phyloP scores from a whole-genome alignment of 2,113 vertebrate species.

The Amblyopsis rosae region DNA sequence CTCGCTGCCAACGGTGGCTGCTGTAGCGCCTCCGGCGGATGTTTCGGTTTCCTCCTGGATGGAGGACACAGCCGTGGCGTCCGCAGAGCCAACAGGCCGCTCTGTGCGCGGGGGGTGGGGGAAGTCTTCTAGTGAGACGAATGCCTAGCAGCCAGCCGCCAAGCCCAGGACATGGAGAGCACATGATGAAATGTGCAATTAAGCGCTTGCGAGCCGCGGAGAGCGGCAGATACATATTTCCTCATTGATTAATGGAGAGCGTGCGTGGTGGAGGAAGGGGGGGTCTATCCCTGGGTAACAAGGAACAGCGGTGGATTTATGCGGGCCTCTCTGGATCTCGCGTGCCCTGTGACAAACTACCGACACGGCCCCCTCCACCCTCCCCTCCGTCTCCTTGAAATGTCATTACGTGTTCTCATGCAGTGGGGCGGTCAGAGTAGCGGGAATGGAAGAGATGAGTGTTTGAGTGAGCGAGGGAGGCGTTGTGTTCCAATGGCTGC shows the following conservation, averaged over 20 bases:
- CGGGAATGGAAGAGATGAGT: slow-evolving; percentile 55
- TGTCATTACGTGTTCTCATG: slow-evolving; percentile 70
- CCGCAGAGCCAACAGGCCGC: not conserved
- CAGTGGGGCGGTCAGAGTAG: slow-evolving; percentile 43
- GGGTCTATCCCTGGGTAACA: slow-evolving; percentile 61
- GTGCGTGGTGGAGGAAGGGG: slow-evolving; percentile 57
- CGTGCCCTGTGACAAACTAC: slow-evolving; percentile 64
- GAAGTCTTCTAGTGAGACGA: slow-evolving; percentile 43
- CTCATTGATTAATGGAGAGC: slow-evolving; percentile 71
- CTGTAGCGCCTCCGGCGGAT: no score
- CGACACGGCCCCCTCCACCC: slow-evolving; percentile 12
- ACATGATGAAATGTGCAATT: slow-evolving; percentile 77
- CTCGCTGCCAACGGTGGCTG: not conserved
- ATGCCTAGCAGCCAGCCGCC: slow-evolving; percentile 67
- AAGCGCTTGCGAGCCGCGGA: slow-evolving; percentile 60
- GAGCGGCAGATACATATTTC: slow-evolving; percentile 66
- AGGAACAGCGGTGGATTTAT: slow-evolving; percentile 74
- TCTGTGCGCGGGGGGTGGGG: no score
- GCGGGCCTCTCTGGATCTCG: slow-evolving; percentile 35
- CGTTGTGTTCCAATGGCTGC: slow-evolving; percentile 50
- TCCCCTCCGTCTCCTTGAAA: slow-evolving; percentile 72
- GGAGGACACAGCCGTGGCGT: slow-evolving; percentile 57
- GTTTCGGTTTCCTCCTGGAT: not conserved
- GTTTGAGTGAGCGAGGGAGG: slow-evolving; percentile 71
- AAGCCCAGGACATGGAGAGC: slow-evolving; percentile 69